Evolutionary conservation across 2,888 invertebrate genomes (phyloP).

Genomic region (Dryadula phaetusa): DNA sequence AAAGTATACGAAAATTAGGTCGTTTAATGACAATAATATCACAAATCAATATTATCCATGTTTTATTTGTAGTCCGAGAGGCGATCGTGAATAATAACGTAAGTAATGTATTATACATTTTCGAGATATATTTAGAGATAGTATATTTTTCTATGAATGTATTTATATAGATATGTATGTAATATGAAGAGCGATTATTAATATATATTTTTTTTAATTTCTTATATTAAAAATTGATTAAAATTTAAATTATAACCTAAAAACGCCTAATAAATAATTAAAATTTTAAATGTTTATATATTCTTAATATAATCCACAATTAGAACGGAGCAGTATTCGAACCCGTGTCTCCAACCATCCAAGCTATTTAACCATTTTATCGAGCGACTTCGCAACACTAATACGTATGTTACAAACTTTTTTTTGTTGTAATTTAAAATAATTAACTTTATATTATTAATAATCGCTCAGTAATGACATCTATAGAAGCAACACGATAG

Average conservation of each 20-base stretch:
- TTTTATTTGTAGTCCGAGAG: conserved; percentile 48
- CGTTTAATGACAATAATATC: conserved; percentile 74
- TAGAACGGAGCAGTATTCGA: no score
- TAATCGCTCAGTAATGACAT: conserved; percentile 30
- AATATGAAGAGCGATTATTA: conserved; percentile 15
- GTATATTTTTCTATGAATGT: conserved; percentile 20
- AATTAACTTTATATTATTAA: conserved; percentile 8
- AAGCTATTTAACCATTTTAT: no score
- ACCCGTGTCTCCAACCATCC: no score
- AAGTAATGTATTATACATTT: neutral
- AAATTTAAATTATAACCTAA: neutral
- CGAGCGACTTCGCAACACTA: neutral
- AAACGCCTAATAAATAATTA: neutral
- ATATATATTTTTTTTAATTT: neutral
- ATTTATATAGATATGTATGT: conserved; percentile 18
- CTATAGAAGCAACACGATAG: conserved; percentile 64
- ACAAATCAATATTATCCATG: conserved; percentile 73
- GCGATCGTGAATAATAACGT: conserved; percentile 23
- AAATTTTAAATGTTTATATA: no score
- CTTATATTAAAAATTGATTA: neutral
- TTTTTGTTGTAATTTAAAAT: neutral
- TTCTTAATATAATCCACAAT: no score
- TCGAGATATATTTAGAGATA: conserved; percentile 30
- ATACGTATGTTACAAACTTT: neutral
- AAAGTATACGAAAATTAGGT: conserved; percentile 58